Evolutionary conservation across 2,888 invertebrate species (phyloP).

Genomic region (Agelastica alni): DNA sequence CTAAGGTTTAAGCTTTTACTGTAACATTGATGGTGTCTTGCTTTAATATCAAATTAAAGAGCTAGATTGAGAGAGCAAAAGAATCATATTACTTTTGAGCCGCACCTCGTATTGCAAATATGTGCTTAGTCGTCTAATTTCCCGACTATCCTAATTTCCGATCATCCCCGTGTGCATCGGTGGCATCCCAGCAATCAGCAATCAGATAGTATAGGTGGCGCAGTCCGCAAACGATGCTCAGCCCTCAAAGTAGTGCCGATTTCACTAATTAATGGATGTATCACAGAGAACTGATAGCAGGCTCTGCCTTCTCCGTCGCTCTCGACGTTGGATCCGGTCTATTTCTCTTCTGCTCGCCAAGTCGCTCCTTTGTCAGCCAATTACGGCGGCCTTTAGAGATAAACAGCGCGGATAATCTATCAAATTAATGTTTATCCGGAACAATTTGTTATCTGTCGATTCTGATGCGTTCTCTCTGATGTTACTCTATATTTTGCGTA

Average conservation of each 20-base stretch:
- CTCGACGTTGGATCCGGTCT: background rate
- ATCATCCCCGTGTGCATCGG: conserved; percentile 1
- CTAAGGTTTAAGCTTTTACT: no score
- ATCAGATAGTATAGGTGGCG: conserved; percentile 35
- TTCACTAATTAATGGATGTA: conserved; percentile 49
- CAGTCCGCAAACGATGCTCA: conserved; percentile 12
- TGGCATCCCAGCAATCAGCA: conserved; percentile 17
- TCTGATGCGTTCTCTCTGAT: conserved; percentile 1
- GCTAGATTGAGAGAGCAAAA: no score
- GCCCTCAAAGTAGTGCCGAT: conserved; percentile 48
- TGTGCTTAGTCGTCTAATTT: no score
- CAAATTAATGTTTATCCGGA: conserved; percentile 52
- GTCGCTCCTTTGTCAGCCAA: conserved; percentile 50
- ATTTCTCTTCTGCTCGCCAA: conserved; percentile 39
- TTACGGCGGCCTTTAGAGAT: conserved; percentile 52
- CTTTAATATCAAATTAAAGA: no score
- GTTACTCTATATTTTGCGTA: background rate
- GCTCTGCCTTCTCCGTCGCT: conserved; percentile 13
- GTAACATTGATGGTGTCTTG: no score
- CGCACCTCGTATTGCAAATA: no score
- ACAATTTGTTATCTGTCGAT: conserved; percentile 43
- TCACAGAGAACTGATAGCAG: conserved; percentile 36
- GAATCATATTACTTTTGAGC: no score
- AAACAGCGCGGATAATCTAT: conserved; percentile 57
- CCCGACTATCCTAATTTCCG: background rate